Percentiles rank a stretch among this genome's conserved stretches.
phyloP scores from a whole-genome alignment of 2,113 vertebrate species.

The Corynorhinus townsendii region DNA sequence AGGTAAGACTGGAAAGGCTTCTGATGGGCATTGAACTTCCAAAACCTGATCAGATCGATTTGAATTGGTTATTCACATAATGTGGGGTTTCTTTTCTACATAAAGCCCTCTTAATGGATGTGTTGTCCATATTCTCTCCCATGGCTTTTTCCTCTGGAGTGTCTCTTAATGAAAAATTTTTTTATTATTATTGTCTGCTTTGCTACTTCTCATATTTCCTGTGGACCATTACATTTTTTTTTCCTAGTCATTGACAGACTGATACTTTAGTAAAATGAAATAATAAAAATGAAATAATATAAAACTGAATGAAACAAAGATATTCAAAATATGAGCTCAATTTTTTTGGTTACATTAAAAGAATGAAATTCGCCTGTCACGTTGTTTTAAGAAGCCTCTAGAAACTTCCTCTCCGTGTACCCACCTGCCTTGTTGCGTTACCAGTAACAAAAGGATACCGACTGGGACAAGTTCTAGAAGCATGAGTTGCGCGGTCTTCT shows the following conservation, averaged over 20 bases:
- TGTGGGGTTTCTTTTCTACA: background rate
- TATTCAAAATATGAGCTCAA: background rate
- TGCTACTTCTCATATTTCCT: background rate
- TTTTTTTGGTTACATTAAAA: background rate
- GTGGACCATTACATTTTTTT: background rate
- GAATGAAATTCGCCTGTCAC: background rate
- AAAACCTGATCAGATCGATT: background rate
- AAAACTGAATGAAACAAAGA: background rate
- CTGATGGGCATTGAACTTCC: background rate
- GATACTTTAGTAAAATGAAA: background rate
- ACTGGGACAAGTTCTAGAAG: background rate
- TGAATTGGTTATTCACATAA: background rate
- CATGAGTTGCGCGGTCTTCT: background rate
- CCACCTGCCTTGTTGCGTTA: background rate
- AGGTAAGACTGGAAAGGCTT: background rate
- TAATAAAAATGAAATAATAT: background rate
- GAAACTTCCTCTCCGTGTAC: background rate
- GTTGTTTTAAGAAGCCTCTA: background rate
- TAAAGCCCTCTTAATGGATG: background rate
- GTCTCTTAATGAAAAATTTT: background rate
- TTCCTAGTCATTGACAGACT: background rate
- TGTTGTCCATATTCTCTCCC: background rate
- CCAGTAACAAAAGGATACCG: background rate
- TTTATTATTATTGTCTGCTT: background rate
- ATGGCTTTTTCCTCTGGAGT: background rate